phyloP scores from a whole-genome alignment of 2,888 invertebrate species.

The Odontothrips loti region DNA sequence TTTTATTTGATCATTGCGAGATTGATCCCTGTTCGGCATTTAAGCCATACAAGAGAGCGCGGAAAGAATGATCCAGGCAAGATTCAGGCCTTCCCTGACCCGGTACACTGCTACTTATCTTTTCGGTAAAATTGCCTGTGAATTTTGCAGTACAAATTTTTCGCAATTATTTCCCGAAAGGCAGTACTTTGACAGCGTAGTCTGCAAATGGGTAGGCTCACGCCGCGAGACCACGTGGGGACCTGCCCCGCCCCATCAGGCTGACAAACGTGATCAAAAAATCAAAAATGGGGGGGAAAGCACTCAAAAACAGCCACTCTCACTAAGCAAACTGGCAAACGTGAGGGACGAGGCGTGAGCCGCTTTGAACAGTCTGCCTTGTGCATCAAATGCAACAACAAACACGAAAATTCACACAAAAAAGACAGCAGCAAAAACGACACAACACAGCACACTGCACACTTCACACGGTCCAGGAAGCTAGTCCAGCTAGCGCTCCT shows the following conservation, averaged over 20 bases:
- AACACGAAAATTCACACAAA: neutral
- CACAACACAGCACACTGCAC: neutral
- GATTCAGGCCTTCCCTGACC: neutral
- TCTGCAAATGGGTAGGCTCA: neutral
- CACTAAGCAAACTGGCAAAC: neutral
- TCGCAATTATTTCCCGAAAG: neutral
- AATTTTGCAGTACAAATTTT: neutral
- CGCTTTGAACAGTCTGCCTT: neutral
- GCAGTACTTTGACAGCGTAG: too few relatives aligned
- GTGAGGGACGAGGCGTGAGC: neutral
- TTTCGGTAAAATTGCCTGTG: too few relatives aligned
- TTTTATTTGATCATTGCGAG: neutral
- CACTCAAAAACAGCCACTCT: neutral
- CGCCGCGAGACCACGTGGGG: neutral
- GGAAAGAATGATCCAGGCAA: neutral
- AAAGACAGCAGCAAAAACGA: neutral
- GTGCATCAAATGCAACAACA: neutral
- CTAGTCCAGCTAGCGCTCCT: too few relatives aligned
- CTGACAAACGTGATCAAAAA: neutral
- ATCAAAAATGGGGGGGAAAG: neutral
- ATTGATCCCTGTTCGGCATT: too few relatives aligned
- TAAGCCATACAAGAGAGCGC: too few relatives aligned
- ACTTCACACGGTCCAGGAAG: neutral
- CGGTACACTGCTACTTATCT: too few relatives aligned
- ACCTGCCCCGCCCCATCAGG: neutral